Evolutionary conservation across 2,888 invertebrate species (phyloP), one percentile per base, ranked within the genome.

Genomic region (Alloplasta piceator): DNA sequence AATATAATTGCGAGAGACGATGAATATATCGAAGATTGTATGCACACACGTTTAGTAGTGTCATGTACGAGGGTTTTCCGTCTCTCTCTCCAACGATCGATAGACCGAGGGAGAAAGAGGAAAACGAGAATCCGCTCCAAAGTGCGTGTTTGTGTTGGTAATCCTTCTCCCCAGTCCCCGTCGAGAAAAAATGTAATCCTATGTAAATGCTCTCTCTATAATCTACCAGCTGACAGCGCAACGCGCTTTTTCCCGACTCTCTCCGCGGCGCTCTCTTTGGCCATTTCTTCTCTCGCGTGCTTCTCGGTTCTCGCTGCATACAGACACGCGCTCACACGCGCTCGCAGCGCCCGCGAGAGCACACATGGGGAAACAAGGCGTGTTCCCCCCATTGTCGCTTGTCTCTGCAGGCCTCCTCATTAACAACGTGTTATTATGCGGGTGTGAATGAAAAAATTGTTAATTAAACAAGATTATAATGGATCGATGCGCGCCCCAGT

Each of bases 361-460:
- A 56, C 72, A 56, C 60, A 80, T 77, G 64, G 74, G 55, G 73
- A 76, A 80, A 74, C 82, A 81, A 83, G 82, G 82, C 84, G 83
- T 83, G 84, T 83, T 82, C 81, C 76, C 68, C 58, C 66, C 72
- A 58, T 58, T 46, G 60, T 70, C 56, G 36, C 52, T 70, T 39
- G 38, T 48, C 56, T 58, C 3, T 26, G 26, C 26, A 26, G 26
- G 26, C 26, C 26, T 26, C 26, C 56, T 74, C 36, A 48, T 10
- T 63, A 48, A 60, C 14, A 46, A 52, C 52, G 16, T 52, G 52
- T 52, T 14, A 52, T 61, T 67, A 55, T 70, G 52, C 64, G 70
- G 70, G 10, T 68, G 61, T 75, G 74, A 71, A 61, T 80, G 48
- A 63, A 70, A 67, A 9, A 36, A 16, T 48, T 43, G 26, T 38